These are phyloP conservation scores for Papilio demoleus DNA, from an alignment of 2,888 invertebrate species.

Conservation along the genomic window DNA sequence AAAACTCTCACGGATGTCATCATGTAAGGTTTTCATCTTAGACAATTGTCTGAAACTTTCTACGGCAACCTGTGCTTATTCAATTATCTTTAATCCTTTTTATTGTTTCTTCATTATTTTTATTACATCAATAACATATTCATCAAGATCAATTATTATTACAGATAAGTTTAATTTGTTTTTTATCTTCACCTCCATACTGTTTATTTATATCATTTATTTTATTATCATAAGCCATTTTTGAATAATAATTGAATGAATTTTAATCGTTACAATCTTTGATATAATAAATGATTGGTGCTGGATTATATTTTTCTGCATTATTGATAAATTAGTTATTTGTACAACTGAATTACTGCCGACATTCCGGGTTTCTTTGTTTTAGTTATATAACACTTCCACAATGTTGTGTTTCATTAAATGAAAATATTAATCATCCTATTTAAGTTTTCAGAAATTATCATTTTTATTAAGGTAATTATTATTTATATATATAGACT, in stretches of 20 bases:
- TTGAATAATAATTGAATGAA: slow-evolving; percentile 41
- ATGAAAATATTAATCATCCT: no score
- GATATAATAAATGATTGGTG: slow-evolving; percentile 37
- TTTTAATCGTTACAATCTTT: slow-evolving; percentile 36
- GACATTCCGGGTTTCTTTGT: background rate
- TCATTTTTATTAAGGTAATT: no score
- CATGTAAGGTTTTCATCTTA: no score
- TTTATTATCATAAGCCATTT: slow-evolving; percentile 36
- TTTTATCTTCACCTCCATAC: slow-evolving; percentile 30
- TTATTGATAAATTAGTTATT: slow-evolving; percentile 30
- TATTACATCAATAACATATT: background rate
- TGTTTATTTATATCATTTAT: slow-evolving; percentile 29
- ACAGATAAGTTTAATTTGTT: slow-evolving; percentile 37
- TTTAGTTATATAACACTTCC: background rate
- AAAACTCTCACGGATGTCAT: no score
- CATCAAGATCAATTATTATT: slow-evolving; percentile 9
- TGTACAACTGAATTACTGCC: slow-evolving; percentile 6
- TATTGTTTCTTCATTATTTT: no score
- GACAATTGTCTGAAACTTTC: no score
- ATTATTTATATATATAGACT: no score
- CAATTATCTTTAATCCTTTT: no score
- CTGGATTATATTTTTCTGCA: slow-evolving; percentile 28
- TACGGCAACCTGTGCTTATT: no score
- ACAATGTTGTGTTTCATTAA: background rate
- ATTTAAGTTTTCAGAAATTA: no score